Percentiles rank a stretch among this genome's conserved stretches.
phyloP scores from a whole-genome alignment of 2,797 vertebrate species.

The Cuculus canorus region DNA sequence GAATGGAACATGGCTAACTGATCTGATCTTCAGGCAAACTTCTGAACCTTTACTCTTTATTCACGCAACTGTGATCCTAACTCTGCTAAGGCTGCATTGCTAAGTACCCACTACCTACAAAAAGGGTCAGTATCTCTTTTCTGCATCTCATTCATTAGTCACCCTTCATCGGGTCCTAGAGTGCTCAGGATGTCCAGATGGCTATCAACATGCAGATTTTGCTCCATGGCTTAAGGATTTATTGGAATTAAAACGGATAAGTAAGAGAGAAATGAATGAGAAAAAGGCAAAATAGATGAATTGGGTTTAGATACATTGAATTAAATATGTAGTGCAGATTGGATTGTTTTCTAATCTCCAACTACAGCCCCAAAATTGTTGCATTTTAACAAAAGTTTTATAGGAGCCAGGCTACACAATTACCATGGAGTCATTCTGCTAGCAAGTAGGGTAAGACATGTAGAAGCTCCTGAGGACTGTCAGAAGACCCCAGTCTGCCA shows the following conservation, averaged over 20 bases:
- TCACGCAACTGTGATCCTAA: neutral
- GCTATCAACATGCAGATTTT: neutral
- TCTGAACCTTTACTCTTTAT: neutral
- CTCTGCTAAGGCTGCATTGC: neutral
- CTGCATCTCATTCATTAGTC: fast-evolving
- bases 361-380: neutral
- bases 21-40: neutral
- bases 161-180: neutral
- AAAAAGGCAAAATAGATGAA: neutral
- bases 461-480: neutral
- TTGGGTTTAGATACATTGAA: neutral
- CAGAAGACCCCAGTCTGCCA: neutral
- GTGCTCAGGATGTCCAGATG: neutral
- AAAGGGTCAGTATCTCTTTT: neutral
- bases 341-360: neutral
- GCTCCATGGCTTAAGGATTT: neutral
- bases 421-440: neutral
- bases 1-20: neutral
- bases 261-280: neutral
- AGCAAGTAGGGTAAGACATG: neutral
- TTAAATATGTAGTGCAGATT: neutral
- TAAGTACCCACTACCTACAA: neutral
- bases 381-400: neutral
- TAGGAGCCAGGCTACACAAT: neutral
- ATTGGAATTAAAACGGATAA: neutral